A percentile compares a stretch with the other conserved stretches of the same genome.
These are phyloP conservation scores for Lota lota DNA, from an alignment of 2,113 vertebrate genomes.

Conservation along the genomic window DNA sequence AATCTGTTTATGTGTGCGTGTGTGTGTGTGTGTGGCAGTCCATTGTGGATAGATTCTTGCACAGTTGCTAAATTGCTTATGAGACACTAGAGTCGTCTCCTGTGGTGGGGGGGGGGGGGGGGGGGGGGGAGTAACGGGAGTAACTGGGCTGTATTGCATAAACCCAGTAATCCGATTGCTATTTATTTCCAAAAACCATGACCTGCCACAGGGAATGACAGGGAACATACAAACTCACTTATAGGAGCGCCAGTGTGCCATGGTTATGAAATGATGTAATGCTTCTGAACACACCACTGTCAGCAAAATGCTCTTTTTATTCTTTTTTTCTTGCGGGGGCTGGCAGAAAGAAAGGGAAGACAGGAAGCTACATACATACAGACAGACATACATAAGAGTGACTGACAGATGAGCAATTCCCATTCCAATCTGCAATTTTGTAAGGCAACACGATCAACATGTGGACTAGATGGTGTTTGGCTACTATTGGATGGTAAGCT, in stretches of 20 bases:
- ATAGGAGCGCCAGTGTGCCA: constrained; percentile 16
- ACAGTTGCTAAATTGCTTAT: neutral
- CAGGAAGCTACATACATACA: too few species aligned
- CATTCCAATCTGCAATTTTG: too few species aligned
- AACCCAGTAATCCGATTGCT: constrained; percentile 8
- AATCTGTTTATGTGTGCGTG: neutral
- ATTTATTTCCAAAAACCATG: constrained; percentile 30
- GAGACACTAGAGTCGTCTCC: neutral
- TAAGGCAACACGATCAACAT: too few species aligned
- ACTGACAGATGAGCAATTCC: too few species aligned
- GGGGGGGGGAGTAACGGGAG: too few species aligned
- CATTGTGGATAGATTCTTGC: constrained; percentile 22
- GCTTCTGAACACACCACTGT: constrained; percentile 3
- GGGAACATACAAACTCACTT: constrained; percentile 18
- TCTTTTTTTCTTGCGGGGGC: too few species aligned
- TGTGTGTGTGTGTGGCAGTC: constrained; percentile 10
- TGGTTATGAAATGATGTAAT: constrained; percentile 1
- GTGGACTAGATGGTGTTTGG: too few species aligned
- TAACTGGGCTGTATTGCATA: constrained; percentile 9
- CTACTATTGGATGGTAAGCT: too few species aligned
- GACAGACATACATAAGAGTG: too few species aligned
- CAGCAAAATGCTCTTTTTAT: neutral
- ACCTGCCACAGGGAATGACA: neutral
- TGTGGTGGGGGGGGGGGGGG: neutral
- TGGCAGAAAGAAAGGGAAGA: too few species aligned